Percentiles rank a stretch among this genome's conserved stretches.
Evolutionary conservation across 2,888 invertebrate genomes (phyloP).

Genomic region (Thymelicus sylvestris): DNA sequence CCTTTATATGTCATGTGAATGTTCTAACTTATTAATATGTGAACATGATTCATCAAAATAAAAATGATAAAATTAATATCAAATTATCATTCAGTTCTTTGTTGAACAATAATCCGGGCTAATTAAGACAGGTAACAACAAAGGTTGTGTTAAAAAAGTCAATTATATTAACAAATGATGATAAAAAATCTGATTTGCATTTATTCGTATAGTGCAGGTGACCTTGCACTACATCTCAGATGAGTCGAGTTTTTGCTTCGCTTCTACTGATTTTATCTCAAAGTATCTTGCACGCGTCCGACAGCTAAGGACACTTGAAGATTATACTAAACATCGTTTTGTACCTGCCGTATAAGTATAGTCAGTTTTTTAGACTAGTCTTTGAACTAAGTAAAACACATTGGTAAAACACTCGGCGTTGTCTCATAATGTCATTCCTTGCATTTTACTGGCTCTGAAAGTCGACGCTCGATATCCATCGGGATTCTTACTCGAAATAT

Average conservation of each 20-base stretch:
- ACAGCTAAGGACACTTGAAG: constrained; percentile 11
- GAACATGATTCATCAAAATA: neutral
- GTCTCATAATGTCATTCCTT: constrained; percentile 26
- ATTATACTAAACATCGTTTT: constrained; percentile 16
- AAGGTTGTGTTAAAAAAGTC: constrained; percentile 8
- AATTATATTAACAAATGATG: constrained; percentile 1
- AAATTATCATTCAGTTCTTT: neutral
- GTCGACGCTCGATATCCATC: constrained; percentile 28
- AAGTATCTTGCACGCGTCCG: constrained; percentile 4
- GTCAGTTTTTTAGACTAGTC: too few relatives aligned
- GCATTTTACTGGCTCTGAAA: constrained; percentile 31
- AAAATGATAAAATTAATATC: neutral
- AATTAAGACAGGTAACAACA: constrained; percentile 9
- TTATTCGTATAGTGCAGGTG: neutral
- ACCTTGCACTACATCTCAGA: constrained; percentile 31
- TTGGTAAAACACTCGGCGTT: constrained; percentile 5
- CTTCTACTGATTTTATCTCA: constrained; percentile 5
- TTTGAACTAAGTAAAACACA: constrained; percentile 1
- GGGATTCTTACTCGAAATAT: constrained; percentile 31
- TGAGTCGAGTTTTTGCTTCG: constrained; percentile 19
- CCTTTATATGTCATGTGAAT: too few relatives aligned
- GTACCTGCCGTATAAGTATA: neutral
- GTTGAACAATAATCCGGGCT: constrained; percentile 23
- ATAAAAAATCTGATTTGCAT: constrained; percentile 24
- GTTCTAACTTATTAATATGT: too few relatives aligned